Conservation (phyloP, 2,888 invertebrate species). For the Lasioglossum pauxillum region DNA sequence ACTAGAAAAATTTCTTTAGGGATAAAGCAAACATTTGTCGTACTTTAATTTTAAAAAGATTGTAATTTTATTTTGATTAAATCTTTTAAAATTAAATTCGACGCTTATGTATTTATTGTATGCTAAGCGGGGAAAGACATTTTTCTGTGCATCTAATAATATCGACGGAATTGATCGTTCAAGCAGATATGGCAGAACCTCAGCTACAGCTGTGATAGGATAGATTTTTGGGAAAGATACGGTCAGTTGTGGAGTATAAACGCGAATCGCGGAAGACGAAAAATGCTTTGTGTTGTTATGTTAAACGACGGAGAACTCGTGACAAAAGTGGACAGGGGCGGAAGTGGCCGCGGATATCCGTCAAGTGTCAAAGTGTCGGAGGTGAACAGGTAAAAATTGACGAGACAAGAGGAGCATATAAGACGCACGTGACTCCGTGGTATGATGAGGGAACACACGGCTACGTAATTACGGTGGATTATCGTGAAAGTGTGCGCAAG, state of each 20-base stretch:
- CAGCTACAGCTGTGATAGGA: neutral
- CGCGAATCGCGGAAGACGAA: slow-evolving; percentile 19
- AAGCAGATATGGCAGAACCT: neutral
- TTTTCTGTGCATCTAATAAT: neutral
- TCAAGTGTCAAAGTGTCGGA: slow-evolving; percentile 27
- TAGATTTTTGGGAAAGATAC: neutral
- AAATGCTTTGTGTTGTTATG: slow-evolving; percentile 25
- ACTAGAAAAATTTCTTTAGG: no score
- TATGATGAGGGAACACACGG: slow-evolving; percentile 69
- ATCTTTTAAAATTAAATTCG: no score
- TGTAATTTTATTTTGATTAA: no score
- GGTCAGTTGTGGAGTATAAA: neutral
- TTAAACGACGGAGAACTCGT: neutral
- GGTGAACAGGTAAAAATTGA: slow-evolving; percentile 57
- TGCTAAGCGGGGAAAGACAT: neutral
- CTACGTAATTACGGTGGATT: slow-evolving; percentile 80
- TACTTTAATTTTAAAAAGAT: no score
- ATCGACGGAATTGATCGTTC: neutral
- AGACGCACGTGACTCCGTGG: slow-evolving; percentile 34
- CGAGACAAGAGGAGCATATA: neutral
- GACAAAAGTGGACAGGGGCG: slow-evolving; percentile 47
- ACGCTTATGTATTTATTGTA: neutral
- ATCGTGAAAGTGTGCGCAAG: slow-evolving; percentile 75
- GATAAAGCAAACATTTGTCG: no score
- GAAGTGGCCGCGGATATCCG: slow-evolving; percentile 38